Evolutionary conservation across 2,797 vertebrate species (phyloP).

Genomic region (Spinus olivaceus): DNA sequence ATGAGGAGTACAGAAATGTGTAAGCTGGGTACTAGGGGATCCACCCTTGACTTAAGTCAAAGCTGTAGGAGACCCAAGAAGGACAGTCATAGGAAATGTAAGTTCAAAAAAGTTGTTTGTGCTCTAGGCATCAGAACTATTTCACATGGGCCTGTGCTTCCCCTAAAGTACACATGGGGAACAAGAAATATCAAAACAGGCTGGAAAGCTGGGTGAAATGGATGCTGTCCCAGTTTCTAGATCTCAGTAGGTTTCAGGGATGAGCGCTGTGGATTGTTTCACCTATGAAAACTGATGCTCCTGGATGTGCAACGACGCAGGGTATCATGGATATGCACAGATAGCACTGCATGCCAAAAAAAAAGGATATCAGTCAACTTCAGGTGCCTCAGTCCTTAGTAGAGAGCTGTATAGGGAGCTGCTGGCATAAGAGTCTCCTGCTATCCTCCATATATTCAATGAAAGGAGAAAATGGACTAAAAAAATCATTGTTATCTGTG

Average conservation of each 20-base stretch:
- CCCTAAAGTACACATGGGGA: background rate
- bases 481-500: background rate
- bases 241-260: background rate
- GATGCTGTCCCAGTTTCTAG: background rate
- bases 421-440: background rate
- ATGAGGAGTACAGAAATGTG: background rate
- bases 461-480: background rate
- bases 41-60: background rate
- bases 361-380: background rate
- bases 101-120: background rate
- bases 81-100: background rate
- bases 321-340: accelerated
- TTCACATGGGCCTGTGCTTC: background rate
- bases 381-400: background rate
- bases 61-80: background rate
- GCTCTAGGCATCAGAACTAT: background rate
- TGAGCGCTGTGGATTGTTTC: accelerated
- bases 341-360: background rate
- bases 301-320: accelerated
- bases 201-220: background rate
- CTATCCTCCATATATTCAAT: background rate
- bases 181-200: background rate
- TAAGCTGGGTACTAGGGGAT: background rate
- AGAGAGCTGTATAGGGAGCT: background rate
- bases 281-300: background rate